Evolutionary conservation across 2,888 invertebrate genomes (phyloP).

Genomic region (Platycnemis pennipes): DNA sequence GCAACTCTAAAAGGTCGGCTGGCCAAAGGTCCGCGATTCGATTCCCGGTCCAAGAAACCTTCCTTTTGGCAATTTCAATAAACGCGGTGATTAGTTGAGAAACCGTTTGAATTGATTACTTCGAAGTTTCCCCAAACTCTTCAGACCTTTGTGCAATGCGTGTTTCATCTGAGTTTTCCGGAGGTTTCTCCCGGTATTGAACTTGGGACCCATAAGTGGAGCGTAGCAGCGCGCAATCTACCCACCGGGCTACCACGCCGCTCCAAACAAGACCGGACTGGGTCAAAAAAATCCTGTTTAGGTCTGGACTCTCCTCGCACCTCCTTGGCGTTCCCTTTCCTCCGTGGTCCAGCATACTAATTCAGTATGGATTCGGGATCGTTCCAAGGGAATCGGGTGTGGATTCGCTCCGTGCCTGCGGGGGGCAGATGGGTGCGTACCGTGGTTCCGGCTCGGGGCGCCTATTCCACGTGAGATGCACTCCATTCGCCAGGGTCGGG

Average conservation of each 20-base stretch:
- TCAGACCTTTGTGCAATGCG: no score
- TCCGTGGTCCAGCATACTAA: neutral
- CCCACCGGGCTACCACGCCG: neutral
- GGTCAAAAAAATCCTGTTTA: slow-evolving; percentile 19
- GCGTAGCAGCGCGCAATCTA: neutral
- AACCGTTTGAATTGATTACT: no score
- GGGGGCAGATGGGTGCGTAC: neutral
- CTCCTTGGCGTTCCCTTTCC: neutral
- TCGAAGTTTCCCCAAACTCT: no score
- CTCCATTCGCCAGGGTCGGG: neutral
- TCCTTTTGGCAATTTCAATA: no score
- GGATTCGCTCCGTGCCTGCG: neutral
- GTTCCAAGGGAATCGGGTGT: neutral
- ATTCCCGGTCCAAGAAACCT: no score
- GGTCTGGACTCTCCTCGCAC: neutral
- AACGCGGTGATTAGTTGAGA: no score
- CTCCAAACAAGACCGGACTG: neutral
- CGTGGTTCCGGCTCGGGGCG: neutral
- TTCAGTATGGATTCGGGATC: neutral
- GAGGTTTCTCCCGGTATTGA: neutral
- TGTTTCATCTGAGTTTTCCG: no score
- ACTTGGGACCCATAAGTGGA: neutral
- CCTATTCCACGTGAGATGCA: neutral
- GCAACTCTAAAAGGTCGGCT: no score
- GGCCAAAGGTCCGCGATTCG: no score